phyloP scores from a whole-genome alignment of 2,797 vertebrate species.

The Sparus aurata region DNA sequence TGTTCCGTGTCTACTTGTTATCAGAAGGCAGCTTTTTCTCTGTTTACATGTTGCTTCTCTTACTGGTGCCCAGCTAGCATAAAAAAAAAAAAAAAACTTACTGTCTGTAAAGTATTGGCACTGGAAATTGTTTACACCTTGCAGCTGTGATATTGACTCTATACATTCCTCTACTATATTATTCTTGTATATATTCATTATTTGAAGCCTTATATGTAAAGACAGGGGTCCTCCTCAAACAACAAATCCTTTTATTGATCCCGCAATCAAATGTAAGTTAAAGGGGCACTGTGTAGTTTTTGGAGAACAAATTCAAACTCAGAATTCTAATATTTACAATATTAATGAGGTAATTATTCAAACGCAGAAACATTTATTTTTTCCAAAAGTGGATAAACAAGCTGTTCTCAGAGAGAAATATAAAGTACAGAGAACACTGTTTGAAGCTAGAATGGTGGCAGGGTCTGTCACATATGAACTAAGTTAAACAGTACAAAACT shows the following conservation, averaged over 20 bases:
- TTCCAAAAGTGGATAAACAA: too few species aligned
- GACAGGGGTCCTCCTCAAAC: conserved; percentile 19
- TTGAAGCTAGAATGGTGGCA: too few species aligned
- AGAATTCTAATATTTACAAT: too few species aligned
- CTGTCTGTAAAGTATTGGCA: conserved; percentile 61
- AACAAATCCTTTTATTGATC: conserved; percentile 27
- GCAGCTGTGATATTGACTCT: conserved; percentile 57
- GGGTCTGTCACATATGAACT: too few species aligned
- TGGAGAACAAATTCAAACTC: conserved; percentile 1
- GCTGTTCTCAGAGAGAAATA: too few species aligned
- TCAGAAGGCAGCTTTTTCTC: conserved; percentile 77
- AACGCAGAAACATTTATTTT: too few species aligned
- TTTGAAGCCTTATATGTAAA: conserved; percentile 44
- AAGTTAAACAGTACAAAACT: too few species aligned
- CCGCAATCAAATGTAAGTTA: conserved; percentile 11
- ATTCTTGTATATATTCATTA: conserved; percentile 61
- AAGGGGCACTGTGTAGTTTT: background rate
- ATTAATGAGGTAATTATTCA: too few species aligned
- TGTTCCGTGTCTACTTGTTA: conserved; percentile 42
- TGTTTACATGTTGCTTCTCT: conserved; percentile 70
- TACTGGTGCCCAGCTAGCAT: conserved; percentile 55
- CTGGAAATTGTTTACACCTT: conserved; percentile 73
- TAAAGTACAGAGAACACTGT: too few species aligned
- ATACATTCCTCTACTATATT: conserved; percentile 58
- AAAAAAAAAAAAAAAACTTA: conserved; percentile 26